phyloP scores from a whole-genome alignment of 1,140 invertebrate species.

The Gryllus bimaculatus region DNA sequence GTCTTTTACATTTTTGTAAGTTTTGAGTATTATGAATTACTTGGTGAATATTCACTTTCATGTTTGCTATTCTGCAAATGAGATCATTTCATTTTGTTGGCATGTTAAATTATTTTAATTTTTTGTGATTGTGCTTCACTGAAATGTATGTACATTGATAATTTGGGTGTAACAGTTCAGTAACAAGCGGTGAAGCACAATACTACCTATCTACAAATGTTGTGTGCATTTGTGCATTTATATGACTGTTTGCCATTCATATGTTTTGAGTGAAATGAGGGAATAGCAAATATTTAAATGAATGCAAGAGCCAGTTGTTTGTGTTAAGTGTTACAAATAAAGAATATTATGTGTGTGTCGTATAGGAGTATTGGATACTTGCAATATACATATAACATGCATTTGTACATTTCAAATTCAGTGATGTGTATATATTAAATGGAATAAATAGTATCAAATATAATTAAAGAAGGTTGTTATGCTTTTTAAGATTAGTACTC shows the following conservation, averaged over 20 bases:
- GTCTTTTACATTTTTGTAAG: constrained; percentile 1
- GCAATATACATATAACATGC: not conserved
- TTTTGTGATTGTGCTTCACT: not conserved
- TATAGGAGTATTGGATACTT: not conserved
- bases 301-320: not conserved
- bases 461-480: not conserved
- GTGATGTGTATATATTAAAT: not conserved
- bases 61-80: not conserved
- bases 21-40: not conserved
- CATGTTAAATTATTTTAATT: not conserved
- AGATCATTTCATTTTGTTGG: not conserved
- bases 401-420: not conserved
- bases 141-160: too few species aligned
- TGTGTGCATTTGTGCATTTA: too few species aligned
- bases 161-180: too few species aligned
- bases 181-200: too few species aligned
- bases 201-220: too few species aligned
- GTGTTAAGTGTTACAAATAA: not conserved
- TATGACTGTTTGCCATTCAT: too few species aligned
- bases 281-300: not conserved
- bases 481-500: too few species aligned
- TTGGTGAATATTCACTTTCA: not conserved
- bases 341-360: not conserved
- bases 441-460: not conserved
- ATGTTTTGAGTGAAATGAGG: too few species aligned